phyloP scores from a whole-genome alignment of 2,113 vertebrate species.

The Sorex fumeus region DNA sequence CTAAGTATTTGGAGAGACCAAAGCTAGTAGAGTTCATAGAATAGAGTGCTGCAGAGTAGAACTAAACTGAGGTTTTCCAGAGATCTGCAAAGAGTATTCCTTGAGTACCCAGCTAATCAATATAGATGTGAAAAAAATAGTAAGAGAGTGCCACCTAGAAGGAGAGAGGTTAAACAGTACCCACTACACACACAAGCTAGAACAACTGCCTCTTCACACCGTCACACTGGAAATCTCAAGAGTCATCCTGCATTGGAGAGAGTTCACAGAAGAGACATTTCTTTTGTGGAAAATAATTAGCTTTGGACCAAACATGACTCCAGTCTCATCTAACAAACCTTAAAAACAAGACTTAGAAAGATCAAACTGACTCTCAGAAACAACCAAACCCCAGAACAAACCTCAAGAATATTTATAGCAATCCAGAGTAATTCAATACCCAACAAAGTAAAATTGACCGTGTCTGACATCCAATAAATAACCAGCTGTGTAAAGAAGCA shows the following conservation, averaged over 20 bases:
- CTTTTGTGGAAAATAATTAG: background rate
- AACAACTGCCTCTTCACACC: background rate
- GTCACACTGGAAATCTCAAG: background rate
- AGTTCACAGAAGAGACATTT: background rate
- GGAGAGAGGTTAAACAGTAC: background rate
- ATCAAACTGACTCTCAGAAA: background rate
- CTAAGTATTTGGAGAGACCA: background rate
- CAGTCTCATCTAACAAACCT: background rate
- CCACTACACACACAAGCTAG: background rate
- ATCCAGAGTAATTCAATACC: background rate
- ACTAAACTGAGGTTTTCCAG: background rate
- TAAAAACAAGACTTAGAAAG: background rate
- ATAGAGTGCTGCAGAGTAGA: background rate
- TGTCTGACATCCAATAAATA: constrained; percentile 15
- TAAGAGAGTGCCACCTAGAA: background rate
- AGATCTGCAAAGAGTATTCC: background rate
- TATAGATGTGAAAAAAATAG: background rate
- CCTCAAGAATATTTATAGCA: constrained; percentile 40
- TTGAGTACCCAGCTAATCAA: background rate
- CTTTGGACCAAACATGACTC: background rate
- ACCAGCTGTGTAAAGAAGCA: background rate
- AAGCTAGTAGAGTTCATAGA: background rate
- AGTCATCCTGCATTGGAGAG: background rate
- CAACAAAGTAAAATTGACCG: constrained; percentile 34
- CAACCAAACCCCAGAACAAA: constrained; percentile 24